Base-by-base conservation (phyloP, 1,140 invertebrate genomes). In the Drosophila repletoides region DNA sequence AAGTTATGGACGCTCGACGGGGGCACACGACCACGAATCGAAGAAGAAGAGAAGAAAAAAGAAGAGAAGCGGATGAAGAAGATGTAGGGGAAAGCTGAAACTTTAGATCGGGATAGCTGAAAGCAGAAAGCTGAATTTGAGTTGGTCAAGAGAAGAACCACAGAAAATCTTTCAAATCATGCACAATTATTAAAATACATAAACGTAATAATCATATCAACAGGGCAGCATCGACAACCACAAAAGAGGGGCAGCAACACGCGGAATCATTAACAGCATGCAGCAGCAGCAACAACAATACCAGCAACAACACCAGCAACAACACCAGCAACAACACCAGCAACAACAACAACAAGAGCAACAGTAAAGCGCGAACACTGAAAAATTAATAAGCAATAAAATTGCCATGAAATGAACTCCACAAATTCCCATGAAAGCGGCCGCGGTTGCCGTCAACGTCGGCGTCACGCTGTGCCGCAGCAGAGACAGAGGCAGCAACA, bases 341-440 rank as follows among this genome's bases (percentile, higher is more conserved):
- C 29, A 46, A 19, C 55, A 34, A 22, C 17, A 36, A 15, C 41
- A 59, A 22, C 41, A 15, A 19, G 19, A 58, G 26, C 22, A 55
- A 24, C 7, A 56, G 40, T 46, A 67, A 76, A 81, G 73, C 74
- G 77, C 81, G 64, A 76, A 73, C 72, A 89, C 76, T 88, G 75
- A 84, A 89, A 89, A 89, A 89, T 89, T 89, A 89, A 89, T 89
- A 88, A 89, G 88, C 87, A 88, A 89, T 89, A 89, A 89, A 89
- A 89, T 89, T 89, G 87, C 81, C 87, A 89, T 89, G 88, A 89
- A 89, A 89, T 89, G 83, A 89, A 88, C 76, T 84, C 56, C 64
- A 83, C 77, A 68, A 74, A 89, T 89, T 89, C 81, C 81, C 87
- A 89, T 89, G 87, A 89, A 89, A 83, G 79, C 60, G 51, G 33